Evolutionary conservation across 2,797 vertebrate species (phyloP).

Genomic region (Chelon auratus): DNA sequence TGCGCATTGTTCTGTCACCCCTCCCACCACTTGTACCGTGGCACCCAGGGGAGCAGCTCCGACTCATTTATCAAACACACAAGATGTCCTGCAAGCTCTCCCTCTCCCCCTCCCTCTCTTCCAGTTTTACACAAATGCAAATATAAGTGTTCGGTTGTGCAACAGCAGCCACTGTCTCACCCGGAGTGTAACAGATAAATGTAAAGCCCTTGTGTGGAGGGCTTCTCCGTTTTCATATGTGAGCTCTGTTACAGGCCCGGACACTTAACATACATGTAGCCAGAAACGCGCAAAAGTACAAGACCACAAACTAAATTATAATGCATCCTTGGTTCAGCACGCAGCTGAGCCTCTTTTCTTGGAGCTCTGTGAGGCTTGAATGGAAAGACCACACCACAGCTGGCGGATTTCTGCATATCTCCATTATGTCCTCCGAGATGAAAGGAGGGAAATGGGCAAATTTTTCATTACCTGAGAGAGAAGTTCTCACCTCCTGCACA

Average conservation of each 20-base stretch:
- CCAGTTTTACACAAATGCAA: conserved; percentile 53
- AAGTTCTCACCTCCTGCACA: conserved; percentile 49
- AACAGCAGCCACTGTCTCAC: conserved; percentile 26
- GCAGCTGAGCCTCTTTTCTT: conserved; percentile 17
- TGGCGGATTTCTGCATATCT: conserved; percentile 43
- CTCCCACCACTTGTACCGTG: conserved; percentile 33
- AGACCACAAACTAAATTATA: conserved; percentile 23
- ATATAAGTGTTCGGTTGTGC: conserved; percentile 45
- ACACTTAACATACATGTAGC: background rate
- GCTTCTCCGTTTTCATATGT: conserved; percentile 16
- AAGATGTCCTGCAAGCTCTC: conserved; percentile 47
- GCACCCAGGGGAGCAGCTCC: conserved; percentile 62
- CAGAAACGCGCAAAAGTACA: background rate
- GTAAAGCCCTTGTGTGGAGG: conserved; percentile 44
- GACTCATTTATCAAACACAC: conserved; percentile 76
- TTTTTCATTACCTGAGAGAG: conserved; percentile 60
- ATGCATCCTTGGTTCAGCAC: conserved; percentile 23
- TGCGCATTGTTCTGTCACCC: conserved; percentile 55
- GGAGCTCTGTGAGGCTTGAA: conserved; percentile 30
- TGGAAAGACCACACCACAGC: conserved; percentile 35
- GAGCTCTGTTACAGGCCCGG: background rate
- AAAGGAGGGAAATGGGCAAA: conserved; percentile 46
- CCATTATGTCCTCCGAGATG: conserved; percentile 42
- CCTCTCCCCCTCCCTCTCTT: background rate
- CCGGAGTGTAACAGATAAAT: conserved; percentile 54